phyloP scores from a whole-genome alignment of 1,140 invertebrate species.

The Diploscapter pachys region DNA sequence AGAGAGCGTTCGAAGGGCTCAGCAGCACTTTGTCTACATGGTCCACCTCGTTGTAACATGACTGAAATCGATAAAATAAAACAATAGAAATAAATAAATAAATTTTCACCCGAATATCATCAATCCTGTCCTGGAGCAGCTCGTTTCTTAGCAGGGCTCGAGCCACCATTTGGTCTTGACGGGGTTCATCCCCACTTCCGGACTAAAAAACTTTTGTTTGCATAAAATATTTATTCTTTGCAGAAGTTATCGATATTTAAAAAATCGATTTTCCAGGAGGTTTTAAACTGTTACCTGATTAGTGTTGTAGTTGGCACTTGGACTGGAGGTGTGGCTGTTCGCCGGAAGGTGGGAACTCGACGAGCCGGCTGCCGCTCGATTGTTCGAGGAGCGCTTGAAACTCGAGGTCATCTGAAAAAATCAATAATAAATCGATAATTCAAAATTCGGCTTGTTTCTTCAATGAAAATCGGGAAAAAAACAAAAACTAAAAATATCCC shows the following conservation, averaged over 20 bases:
- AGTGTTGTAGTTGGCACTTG: too few relatives aligned
- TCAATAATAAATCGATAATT: too few relatives aligned
- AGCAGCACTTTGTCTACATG: constrained; percentile 7
- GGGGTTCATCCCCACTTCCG: constrained; percentile 41
- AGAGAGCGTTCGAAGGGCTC: not conserved
- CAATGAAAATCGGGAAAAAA: not conserved
- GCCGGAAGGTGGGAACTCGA: too few relatives aligned
- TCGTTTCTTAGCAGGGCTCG: constrained; percentile 53
- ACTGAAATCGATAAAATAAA: not conserved
- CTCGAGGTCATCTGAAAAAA: too few relatives aligned
- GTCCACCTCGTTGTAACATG: not conserved
- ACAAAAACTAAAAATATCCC: not conserved
- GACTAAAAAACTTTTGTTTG: constrained; percentile 7
- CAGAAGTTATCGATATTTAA: not conserved
- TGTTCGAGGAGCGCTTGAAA: not conserved
- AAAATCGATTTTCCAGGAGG: not conserved
- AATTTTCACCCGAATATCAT: constrained; percentile 53
- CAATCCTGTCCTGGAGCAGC: constrained; percentile 53
- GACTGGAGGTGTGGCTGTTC: too few relatives aligned
- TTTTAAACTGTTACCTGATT: not conserved
- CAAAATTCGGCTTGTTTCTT: not conserved
- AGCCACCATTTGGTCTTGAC: constrained; percentile 50
- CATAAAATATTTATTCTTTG: constrained; percentile 3
- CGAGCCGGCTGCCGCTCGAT: too few relatives aligned
- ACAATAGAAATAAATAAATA: constrained; percentile 20